Base-by-base conservation (phyloP, 2,797 vertebrate species). In the Smutsia gigantea region DNA sequence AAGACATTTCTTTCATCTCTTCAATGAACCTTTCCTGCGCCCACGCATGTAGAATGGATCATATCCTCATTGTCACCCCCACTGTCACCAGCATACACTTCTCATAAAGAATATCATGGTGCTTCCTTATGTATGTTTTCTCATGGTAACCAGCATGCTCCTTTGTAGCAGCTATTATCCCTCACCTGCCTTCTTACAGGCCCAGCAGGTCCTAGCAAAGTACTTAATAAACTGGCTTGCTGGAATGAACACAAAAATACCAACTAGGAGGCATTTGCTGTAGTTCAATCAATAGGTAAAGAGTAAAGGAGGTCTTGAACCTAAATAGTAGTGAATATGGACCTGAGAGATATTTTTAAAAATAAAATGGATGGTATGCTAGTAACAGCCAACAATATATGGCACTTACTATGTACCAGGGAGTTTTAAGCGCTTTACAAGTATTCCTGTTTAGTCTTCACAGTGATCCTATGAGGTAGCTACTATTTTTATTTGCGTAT, bases 231-330 rank as follows among this genome's bases (percentile, higher is more conserved):
- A 34, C 59, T 71, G 87, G 49, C 25, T 87, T 61, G 64, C 63
- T 84, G 64, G 27, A 77, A 64, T 59, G 27, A 94, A 83, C 49
- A 94, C 25, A 83, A 34, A 94, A 93, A 69, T 75, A 93, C 55
- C 14, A n/a, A 23, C 37, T 82, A 86, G 15, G 34, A 81, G 77
- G 2, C 23, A 42, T 87, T 34, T 93, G 57, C 39, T 55, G 34
- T 57, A 34, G 27, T 94, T 37, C 29, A 75, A 17, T 72, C 46
- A 69, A 72, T 12, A 74, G 25, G 15, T 64, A 88, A 71, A 23
- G 31, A 84, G 37, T 17, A 90, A 94, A 71, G 25, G 10, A 88
- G 31, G 18, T 87, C 79, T 82, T 85, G 55, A 88, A 84, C 46
- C 27, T n/a, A 49, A 53, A 79, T 0, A 53, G 39, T 29, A 66